A percentile compares a stretch with the other conserved stretches of the same genome.
phyloP scores from a whole-genome alignment of 1,140 invertebrate genomes.

The Dermatophagoides farinae region DNA sequence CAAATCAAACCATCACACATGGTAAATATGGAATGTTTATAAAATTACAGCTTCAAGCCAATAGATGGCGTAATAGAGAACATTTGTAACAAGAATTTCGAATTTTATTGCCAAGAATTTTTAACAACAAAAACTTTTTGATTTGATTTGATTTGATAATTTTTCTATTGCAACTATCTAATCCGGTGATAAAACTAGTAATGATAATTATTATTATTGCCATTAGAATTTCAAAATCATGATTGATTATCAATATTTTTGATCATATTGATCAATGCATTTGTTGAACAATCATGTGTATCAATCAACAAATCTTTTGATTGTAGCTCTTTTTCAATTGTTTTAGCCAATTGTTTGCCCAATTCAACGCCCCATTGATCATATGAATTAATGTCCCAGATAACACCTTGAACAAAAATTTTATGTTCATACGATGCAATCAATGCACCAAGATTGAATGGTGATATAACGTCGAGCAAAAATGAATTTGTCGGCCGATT shows the following conservation, averaged over 20 bases:
- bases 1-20: no score
- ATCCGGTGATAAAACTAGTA: no score
- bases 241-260: slow-evolving; percentile 30
- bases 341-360: slow-evolving; percentile 92
- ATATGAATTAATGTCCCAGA: slow-evolving; percentile 99
- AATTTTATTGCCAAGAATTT: no score
- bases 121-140: no score
- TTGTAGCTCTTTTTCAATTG: slow-evolving; percentile 77
- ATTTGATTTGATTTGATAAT: no score
- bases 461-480: slow-evolving; percentile 74
- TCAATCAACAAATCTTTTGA: slow-evolving; percentile 33
- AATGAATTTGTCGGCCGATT: slow-evolving; percentile 96
- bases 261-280: slow-evolving; percentile 84
- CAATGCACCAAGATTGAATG: slow-evolving; percentile 80
- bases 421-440: slow-evolving; percentile 99
- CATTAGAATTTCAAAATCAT: neutral
- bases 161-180: no score
- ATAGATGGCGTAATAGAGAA: no score
- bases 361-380: slow-evolving; percentile 99
- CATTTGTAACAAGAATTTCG: no score
- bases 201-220: no score
- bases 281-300: slow-evolving; percentile 68
- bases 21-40: no score
- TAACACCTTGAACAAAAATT: slow-evolving; percentile 91
- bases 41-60: no score